Percentiles rank a stretch among this genome's conserved stretches.
These are phyloP conservation scores for Martes martes DNA, from an alignment of 2,113 vertebrate species.

Conservation along the genomic window DNA sequence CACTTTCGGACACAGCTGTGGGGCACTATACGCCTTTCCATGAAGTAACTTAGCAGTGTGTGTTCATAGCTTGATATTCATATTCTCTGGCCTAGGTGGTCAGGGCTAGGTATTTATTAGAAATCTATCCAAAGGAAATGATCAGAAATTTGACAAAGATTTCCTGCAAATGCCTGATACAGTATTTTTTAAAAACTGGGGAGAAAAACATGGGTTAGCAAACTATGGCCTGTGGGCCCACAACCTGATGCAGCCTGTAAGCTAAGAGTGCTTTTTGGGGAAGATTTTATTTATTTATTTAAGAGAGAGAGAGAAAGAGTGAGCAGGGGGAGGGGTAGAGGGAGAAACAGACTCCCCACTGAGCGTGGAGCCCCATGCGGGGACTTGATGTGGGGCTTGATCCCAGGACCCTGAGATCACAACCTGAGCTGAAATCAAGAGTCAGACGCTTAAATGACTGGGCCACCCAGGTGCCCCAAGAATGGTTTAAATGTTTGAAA, in stretches of 20 bases:
- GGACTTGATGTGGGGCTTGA: neutral
- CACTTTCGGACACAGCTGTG: neutral
- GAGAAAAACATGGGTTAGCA: neutral
- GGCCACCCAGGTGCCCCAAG: neutral
- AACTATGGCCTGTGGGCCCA: neutral
- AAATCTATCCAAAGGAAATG: neutral
- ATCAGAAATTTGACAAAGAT: neutral
- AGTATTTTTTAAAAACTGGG: neutral
- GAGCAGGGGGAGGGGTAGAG: neutral
- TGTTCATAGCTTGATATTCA: neutral
- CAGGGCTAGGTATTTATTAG: neutral
- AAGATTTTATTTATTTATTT: neutral
- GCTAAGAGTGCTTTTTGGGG: neutral
- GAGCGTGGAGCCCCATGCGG: neutral
- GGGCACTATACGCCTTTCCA: neutral
- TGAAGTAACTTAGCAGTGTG: neutral
- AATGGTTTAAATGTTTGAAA: neutral
- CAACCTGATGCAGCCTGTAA: neutral
- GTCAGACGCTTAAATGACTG: neutral
- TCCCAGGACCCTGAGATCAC: neutral
- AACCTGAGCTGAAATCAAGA: neutral
- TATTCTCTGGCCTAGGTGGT: neutral
- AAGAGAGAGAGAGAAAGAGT: neutral
- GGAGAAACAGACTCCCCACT: neutral
- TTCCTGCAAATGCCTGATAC: neutral